Conservation (phyloP, 2,113 vertebrate genomes). For the Tupaia tana region DNA sequence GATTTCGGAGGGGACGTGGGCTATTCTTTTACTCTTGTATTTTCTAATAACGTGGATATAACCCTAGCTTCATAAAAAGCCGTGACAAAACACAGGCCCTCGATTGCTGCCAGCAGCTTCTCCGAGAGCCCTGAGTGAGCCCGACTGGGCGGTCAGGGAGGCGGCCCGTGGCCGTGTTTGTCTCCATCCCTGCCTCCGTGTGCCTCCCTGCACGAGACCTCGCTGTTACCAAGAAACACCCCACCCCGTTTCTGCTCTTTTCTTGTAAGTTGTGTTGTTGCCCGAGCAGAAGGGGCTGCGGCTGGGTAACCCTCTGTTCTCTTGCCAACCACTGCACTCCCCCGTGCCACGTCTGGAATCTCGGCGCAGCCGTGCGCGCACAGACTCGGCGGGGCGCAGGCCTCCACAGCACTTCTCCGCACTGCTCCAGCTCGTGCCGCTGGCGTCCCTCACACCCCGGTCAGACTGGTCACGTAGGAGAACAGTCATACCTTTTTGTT, state of each 20-base stretch:
- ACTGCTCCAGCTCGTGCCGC: neutral
- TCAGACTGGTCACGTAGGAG: neutral
- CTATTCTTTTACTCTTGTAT: neutral
- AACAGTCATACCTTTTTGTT: neutral
- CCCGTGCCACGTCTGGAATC: neutral
- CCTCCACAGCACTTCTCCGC: neutral
- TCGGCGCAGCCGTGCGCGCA: fast-evolving
- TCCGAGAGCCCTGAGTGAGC: neutral
- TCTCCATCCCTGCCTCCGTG: neutral
- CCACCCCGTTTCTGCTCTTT: neutral
- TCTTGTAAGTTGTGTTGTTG: neutral
- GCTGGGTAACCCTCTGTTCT: neutral
- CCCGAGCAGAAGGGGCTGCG: neutral
- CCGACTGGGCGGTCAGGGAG: neutral
- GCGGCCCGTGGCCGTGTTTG: neutral
- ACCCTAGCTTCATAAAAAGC: neutral
- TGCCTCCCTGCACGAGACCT: neutral
- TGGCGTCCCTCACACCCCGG: neutral
- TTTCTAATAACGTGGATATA: neutral
- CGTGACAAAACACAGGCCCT: neutral
- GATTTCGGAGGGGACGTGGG: neutral
- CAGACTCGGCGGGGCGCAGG: neutral
- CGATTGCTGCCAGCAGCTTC: neutral
- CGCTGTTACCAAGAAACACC: neutral
- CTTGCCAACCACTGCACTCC: neutral